These are phyloP conservation scores for Pseudococcus viburni DNA, from an alignment of 2,888 invertebrate species.

Conservation along the genomic window DNA sequence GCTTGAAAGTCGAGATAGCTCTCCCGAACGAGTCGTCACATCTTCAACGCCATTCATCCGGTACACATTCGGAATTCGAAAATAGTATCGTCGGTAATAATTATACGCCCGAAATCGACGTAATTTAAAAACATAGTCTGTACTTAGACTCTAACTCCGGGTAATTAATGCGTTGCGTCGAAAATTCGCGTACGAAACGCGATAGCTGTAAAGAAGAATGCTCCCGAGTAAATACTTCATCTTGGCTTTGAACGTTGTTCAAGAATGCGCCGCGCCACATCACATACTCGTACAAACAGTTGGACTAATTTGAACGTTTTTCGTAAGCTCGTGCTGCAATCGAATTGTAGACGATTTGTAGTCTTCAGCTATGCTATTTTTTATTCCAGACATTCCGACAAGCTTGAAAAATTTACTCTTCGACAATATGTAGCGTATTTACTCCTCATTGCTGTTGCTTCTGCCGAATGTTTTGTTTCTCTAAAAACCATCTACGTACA, in stretches of 20 bases:
- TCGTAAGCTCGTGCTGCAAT: background rate
- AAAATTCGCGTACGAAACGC: conserved; percentile 31
- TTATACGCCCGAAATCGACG: conserved; percentile 14
- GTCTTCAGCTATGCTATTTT: conserved; percentile 51
- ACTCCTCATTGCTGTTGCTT: background rate
- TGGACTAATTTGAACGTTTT: conserved; percentile 40
- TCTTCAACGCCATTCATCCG: background rate
- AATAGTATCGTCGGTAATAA: background rate
- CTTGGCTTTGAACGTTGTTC: conserved; percentile 46
- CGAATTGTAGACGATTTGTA: conserved; percentile 53
- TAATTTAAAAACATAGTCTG: conserved; percentile 1
- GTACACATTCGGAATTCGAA: conserved; percentile 1
- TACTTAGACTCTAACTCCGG: background rate
- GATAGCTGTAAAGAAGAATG: background rate
- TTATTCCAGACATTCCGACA: conserved; percentile 57
- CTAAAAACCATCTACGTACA: background rate
- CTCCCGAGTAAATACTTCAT: conserved; percentile 52
- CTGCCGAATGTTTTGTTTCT: background rate
- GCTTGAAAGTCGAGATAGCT: background rate
- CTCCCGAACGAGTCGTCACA: background rate
- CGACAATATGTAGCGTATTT: conserved; percentile 1
- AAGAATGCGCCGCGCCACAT: conserved; percentile 26
- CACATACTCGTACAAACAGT: background rate
- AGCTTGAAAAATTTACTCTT: conserved; percentile 53
- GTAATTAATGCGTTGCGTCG: conserved; percentile 47